These are phyloP conservation scores for Stenopsyche tienmushanensis DNA, from an alignment of 1,140 invertebrate species.

Conservation along the genomic window DNA sequence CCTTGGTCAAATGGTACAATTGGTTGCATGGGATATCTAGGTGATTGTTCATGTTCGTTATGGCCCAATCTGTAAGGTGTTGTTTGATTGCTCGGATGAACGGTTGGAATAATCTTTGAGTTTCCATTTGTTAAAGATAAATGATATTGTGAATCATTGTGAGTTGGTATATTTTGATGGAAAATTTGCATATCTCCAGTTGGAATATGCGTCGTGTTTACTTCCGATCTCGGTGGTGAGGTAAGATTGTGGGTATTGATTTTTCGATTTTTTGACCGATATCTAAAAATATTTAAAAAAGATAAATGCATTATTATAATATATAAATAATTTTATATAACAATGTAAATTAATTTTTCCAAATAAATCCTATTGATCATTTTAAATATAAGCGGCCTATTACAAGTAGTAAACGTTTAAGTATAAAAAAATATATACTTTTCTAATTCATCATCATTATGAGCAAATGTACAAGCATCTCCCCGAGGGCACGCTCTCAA, in stretches of 20 bases:
- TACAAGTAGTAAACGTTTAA: background rate
- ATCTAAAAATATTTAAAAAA: conserved; percentile 46
- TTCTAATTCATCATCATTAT: conserved; percentile 88
- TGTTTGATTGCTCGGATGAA: background rate
- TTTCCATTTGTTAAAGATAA: conserved; percentile 27
- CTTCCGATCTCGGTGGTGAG: conserved; percentile 12
- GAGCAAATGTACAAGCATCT: conserved; percentile 87
- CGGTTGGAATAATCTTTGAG: background rate
- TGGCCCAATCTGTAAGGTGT: background rate
- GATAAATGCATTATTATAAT: conserved; percentile 6
- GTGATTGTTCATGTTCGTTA: conserved; percentile 9
- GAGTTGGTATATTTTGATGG: conserved; percentile 24
- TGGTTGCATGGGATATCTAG: conserved; percentile 1
- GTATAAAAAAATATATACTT: conserved; percentile 57
- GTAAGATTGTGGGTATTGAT: conserved; percentile 45
- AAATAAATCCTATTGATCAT: background rate
- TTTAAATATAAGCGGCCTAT: background rate
- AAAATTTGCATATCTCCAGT: background rate
- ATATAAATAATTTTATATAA: background rate
- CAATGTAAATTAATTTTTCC: background rate
- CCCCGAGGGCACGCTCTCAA: conserved; percentile 82
- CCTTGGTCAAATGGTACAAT: conserved; percentile 5
- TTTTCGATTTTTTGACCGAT: conserved; percentile 61
- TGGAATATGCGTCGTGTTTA: background rate
- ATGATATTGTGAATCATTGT: conserved; percentile 21